Evolutionary conservation across 2,888 invertebrate species (phyloP).

Genomic region (Trichogramma dendrolimi): DNA sequence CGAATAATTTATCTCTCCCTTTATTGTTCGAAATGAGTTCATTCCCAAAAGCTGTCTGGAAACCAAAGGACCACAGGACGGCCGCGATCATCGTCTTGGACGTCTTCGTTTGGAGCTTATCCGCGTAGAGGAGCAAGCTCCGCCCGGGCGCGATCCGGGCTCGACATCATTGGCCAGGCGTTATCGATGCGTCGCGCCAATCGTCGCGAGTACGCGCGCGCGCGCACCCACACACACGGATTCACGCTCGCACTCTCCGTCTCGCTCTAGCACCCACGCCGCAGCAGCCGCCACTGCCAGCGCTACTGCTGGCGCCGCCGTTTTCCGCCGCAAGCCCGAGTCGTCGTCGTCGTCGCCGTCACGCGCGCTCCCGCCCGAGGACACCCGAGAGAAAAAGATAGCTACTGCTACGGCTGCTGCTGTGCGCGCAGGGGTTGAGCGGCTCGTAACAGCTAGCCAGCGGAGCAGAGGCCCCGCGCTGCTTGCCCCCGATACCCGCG

Average conservation of each 20-base stretch:
- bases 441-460: too few species aligned
- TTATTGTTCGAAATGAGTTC: too few species aligned
- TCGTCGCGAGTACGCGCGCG: slow-evolving; percentile 53
- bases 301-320: slow-evolving; percentile 9
- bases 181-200: slow-evolving; percentile 57
- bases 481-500: too few species aligned
- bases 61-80: background rate
- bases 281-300: background rate
- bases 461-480: too few species aligned
- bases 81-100: background rate
- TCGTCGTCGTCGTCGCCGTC: slow-evolving; percentile 56
- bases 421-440: background rate
- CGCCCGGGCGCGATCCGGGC: slow-evolving; percentile 47
- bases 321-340: slow-evolving; percentile 55
- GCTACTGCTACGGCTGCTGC: background rate
- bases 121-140: slow-evolving; percentile 37
- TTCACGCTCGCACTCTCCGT: background rate
- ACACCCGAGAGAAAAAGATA: background rate
- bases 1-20: too few species aligned
- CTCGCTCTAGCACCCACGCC: slow-evolving; percentile 11
- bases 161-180: slow-evolving; percentile 35
- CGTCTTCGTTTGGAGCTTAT: background rate
- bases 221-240: slow-evolving; percentile 51
- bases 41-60: too few species aligned
- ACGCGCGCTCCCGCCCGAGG: slow-evolving; percentile 43